Evolutionary conservation across 2,797 vertebrate genomes (phyloP), one percentile per base, ranked within the genome.

Genomic region (Phoebastria nigripes): DNA sequence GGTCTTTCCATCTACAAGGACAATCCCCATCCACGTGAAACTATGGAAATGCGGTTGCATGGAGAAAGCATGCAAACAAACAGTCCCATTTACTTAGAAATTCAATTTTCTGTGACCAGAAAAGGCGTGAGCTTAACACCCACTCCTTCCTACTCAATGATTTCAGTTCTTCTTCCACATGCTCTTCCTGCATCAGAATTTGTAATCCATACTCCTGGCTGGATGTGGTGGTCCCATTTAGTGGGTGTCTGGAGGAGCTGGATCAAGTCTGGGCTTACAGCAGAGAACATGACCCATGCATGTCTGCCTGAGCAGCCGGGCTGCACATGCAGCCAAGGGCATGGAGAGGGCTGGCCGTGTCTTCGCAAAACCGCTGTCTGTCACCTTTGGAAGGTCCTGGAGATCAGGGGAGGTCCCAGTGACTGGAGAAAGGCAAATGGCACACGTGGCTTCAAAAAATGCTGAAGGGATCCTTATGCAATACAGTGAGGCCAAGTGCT

Each of bases 281-380:
- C 56, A 65, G 46, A 47, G 15, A 59, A 41, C 3, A 1, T 41
- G 70, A 47, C 25, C 39, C 24, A 1, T 7, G 29, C 42, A n/a
- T 1, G 3, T 44, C 87, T 2, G 2, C 44, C 31, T 11, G 66
- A 29, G 51, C 42, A 10, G 58, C 14, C 1, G 7, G 44, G 51
- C 44, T 47, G 44, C 35, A 20, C 1, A 3, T 31, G 29, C 7
- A 3, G 8, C n/a, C 3, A 3, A 18, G 51, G 26, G 44, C 1
- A 2, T 0, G 2, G 39, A 47, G 35, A 37, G 20, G 24, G 20
- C 37, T 54, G 63, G 19, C 16, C 3, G 0, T 54, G 25, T 17
- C 56, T 61, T 37, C 49, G 61, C 47, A 84, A 56, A 55, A 24
- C 39, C 8, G 0, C 70, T 35, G 3, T 58, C 42, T 39, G 12